These are phyloP conservation scores for Rallus crepitans DNA, from an alignment of 2,797 vertebrate species.

Conservation along the genomic window DNA sequence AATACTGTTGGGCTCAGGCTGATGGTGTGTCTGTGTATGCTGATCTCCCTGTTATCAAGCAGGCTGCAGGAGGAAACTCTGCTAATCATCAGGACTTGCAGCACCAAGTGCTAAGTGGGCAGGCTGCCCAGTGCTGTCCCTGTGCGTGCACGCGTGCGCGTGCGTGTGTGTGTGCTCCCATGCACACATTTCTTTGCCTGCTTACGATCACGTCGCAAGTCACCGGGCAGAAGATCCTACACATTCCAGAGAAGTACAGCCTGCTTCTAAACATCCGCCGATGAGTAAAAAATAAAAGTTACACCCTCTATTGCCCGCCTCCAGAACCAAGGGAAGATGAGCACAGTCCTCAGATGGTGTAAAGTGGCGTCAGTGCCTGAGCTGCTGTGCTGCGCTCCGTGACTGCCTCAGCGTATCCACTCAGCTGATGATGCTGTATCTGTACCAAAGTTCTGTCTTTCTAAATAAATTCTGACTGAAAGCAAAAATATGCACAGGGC, in stretches of 20 bases:
- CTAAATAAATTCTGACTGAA: not conserved
- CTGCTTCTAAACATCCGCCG: not conserved
- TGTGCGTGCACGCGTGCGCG: accelerated
- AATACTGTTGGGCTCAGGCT: not conserved
- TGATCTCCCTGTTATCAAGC: constrained; percentile 21
- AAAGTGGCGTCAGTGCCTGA: accelerated
- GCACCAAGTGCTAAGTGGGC: constrained; percentile 32
- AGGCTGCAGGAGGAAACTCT: constrained; percentile 25
- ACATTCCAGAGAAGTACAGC: constrained; percentile 37
- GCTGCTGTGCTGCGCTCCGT: not conserved
- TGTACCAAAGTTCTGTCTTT: not conserved
- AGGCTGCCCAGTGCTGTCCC: constrained; percentile 1
- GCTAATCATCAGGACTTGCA: constrained; percentile 5
- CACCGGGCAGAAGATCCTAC: not conserved
- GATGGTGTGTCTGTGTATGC: constrained; percentile 1
- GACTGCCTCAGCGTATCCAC: not conserved
- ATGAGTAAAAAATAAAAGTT: not conserved
- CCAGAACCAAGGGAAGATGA: not conserved
- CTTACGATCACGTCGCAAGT: not conserved
- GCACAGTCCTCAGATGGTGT: not conserved
- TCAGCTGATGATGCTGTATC: not conserved
- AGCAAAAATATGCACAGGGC: not conserved
- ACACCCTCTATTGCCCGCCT: not conserved
- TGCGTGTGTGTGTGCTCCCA: not conserved
- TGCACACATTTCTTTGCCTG: not conserved